Base-by-base conservation (phyloP, 2,113 vertebrate genomes). In the Albula glossodonta region DNA sequence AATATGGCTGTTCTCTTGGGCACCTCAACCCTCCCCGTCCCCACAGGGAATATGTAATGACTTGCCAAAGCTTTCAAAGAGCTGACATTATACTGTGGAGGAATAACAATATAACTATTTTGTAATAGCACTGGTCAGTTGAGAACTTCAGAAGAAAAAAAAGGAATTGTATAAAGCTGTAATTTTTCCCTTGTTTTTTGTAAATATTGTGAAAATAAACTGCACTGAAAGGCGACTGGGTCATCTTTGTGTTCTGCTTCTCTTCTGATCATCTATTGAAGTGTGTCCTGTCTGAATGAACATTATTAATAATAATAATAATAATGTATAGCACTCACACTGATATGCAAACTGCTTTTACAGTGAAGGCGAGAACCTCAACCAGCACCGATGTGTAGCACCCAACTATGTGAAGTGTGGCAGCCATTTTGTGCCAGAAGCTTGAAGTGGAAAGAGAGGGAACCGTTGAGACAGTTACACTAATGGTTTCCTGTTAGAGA, bases 161-260 rank as follows among this genome's bases (percentile, higher is more conserved):
- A 78, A 77, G 31, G 22, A 86, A 51, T 60, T 83, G 86, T 85
- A 87, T 87, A 84, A 87, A 90, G 83, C 49, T 85, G 49, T 82
- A 87, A 84, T 87, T 90, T 88, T 89, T 87, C 82, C 80, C 80
- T 85, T 84, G 88, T 51, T 80, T 91, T 83, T 93, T 96, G 95
- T 96, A 95, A 92, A 95, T 95, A 95, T 87, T 88, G 85, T 81
- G 89, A 85, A 88, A 94, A 85, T 81, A 93, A 94, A 93, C 92
- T 94, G 93, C 93, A 94, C 93, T 93, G 87, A 92, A 86, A 78
- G 17, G 8, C 13, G 2, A 2, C 78, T 84, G 51, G 13, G 53
- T 57, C 87, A 80, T 90, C 90, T 81, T 4, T 22, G 15, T 82
- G 79, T 31, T 22, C 51, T 85, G 17, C 12, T 80, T 80, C 77